Evolutionary conservation across 1,140 invertebrate species (phyloP), one percentile per base, ranked within the genome.

Genomic region (Pogonomyrmex californicus): DNA sequence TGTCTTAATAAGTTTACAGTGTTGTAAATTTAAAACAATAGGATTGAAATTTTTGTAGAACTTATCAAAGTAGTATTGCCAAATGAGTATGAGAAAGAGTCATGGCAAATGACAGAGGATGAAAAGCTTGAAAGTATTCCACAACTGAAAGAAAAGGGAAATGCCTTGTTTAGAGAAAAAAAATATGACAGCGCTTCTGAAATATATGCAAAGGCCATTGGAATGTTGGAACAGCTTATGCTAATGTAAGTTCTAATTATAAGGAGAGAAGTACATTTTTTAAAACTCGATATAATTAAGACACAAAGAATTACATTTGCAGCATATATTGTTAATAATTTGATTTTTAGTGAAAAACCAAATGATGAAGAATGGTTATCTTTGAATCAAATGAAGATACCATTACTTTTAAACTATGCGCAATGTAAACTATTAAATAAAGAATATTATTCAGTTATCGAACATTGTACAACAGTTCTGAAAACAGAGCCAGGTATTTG

Each of bases 391-490:
- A 96, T 97, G 91, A 99, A 99, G 96, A 95, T 97, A 70, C 98
- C 98, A n/a, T 95, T 99, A 36, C 95, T 99, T 63, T 95, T 99
- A 0, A 99, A 99, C 96, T 99, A 97, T 95, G 96, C 98, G 4
- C 98, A 99, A 92, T 99, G 99, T 94, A 98, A 99, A 95, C 95
- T 99, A 14, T 93, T 97, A 54, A 96, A 97, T 81, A 96, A 97
- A 87, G 98, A 99, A 78, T 99, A 97, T 95, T 99, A 99, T 96
- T 95, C 96, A 44, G 98, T 98, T 6, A 99, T 99, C 91, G 97
- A 99, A 94, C 98, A 99, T 93, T 98, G 98, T 88, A 97, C 97
- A 63, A 97, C 98, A 88, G 98, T 99, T 38, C 94, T 99, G 36
- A 96, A 98, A 91, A 96, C 96, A 94, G 97, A 99, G 91, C 97